Evolutionary conservation across 1,140 invertebrate species (phyloP), one percentile per base, ranked within the genome.

Genomic region (Chironomus tepperi): DNA sequence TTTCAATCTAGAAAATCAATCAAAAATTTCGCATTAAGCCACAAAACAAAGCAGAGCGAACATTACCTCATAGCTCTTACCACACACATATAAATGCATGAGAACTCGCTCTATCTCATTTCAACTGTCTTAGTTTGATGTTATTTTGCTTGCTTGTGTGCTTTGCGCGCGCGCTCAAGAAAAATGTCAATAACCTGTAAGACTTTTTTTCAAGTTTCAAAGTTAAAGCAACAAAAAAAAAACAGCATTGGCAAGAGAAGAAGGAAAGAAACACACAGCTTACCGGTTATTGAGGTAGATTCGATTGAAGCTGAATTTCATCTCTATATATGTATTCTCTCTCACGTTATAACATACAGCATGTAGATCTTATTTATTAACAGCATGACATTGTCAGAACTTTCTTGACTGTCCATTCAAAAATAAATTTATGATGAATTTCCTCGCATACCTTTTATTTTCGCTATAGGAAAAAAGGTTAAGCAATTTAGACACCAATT

Each of bases 1-100:
- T 8, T 18, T 18, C 65, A 16, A 70, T 70, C 16, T n/a, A 57
- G n/a, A 57, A 70, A 70, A 70, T 70, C 65, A 70, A 18, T 70
- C 9, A 9, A 18, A 18, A 70, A 70, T 70, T n/a, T 70, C 65
- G 65, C 65, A 18, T 7, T 19, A 18, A 21, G 47, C 47, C 47
- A 7, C 47, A 57, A 57, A n/a, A 57, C n/a, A 57, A 57, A 57
- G 24, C 24, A 57, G n/a, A 70, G 65, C 18, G 24, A 70, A 70
- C 19, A 70, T 70, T 70, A 70, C 65, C 65, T 70, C 65, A 70
- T 70, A 70, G 65, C n/a, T n/a, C n/a, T n/a, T n/a, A n/a, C 65
- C 18, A 10, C 16, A 70, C 19, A 70, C 65, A 70, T 15, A 57
- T n/a, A n/a, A 12, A 57, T n/a, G 47, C 47, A 47, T 3, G 9